Conservation (phyloP, 2,797 vertebrate genomes). For the Rhinogobio ventralis region DNA sequence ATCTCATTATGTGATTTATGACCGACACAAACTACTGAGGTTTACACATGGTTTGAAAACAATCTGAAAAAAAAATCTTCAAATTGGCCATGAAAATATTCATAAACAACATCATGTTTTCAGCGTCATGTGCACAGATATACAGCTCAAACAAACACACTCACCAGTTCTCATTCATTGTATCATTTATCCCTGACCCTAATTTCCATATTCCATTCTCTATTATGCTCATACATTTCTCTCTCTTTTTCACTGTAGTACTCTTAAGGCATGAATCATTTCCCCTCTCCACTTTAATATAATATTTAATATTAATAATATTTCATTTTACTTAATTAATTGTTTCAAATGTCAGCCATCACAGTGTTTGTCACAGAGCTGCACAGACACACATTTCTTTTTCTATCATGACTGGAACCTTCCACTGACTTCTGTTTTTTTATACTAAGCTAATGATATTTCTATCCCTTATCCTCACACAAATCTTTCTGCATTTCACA, state of each 20-base stretch:
- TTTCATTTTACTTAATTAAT: background rate
- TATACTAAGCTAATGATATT: background rate
- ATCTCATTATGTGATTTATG: slow-evolving; percentile 43
- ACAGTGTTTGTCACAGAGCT: slow-evolving; percentile 3
- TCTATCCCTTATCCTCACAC: background rate
- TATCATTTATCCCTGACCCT: slow-evolving; percentile 15
- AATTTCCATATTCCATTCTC: background rate
- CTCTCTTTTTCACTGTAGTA: background rate
- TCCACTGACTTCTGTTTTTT: background rate
- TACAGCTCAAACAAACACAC: slow-evolving; percentile 1
- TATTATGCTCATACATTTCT: background rate
- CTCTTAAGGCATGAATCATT: slow-evolving; percentile 21
- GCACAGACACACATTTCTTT: background rate
- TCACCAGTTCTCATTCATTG: slow-evolving; percentile 1
- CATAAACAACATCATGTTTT: background rate
- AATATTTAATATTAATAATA: no score
- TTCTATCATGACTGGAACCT: background rate
- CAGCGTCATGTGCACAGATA: background rate
- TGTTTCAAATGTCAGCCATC: slow-evolving; percentile 14
- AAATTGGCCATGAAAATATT: background rate
- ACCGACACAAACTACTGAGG: slow-evolving; percentile 6
- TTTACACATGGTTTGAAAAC: slow-evolving; percentile 13
- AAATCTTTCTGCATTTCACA: background rate
- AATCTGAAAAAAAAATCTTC: background rate
- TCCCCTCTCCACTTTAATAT: background rate